Evolutionary conservation across 2,797 vertebrate species (phyloP), one percentile per base, ranked within the genome.

Genomic region (Myotis planiceps): DNA sequence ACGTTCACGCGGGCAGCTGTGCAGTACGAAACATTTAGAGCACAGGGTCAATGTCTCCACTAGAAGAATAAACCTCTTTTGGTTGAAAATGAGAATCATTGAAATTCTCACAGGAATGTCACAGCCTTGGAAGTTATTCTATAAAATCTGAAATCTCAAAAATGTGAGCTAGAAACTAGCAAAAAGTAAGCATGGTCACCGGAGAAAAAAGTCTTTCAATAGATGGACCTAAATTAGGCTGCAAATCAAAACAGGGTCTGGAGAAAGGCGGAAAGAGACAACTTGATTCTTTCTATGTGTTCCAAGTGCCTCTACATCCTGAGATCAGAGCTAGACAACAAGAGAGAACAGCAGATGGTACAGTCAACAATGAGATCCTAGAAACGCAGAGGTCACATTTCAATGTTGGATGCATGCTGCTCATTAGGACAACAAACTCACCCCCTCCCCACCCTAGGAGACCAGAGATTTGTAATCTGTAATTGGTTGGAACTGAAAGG

Each of bases 401-500:
- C 74, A 60, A 69, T 94, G 39, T 69, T 27, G 65, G 92, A 90
- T 74, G 71, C 27, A 18, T 88, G 60, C 29, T 55, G 45, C 69
- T 98, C 91, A 65, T 90, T 88, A 94, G 85, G 68, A 69, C 66
- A 65, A 93, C 7, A 94, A 34, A 86, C 76, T 68, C n/a, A 1
- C 10, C 49, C 42, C 16, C 60, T 32, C 34, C 58, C 32, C 13
- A 3, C 13, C 23, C 66, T 14, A 49, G 49, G 95, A 95, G 71
- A 95, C 27, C 10, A 92, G 66, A 9, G 15, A 80, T 63, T 71
- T 86, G 6, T 90, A 79, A 87, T 45, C 45, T 95, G 14, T 32
- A 92, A 53, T 10, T 55, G 88, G 39, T 1, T 13, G 1, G 69
- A 76, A 89, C 69, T 75, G 88, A 79, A 27, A 92, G 42, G 19